A percentile compares a stretch with the other conserved stretches of the same genome.
phyloP scores from a whole-genome alignment of 1,140 invertebrate genomes.

The Listronotus bonariensis region DNA sequence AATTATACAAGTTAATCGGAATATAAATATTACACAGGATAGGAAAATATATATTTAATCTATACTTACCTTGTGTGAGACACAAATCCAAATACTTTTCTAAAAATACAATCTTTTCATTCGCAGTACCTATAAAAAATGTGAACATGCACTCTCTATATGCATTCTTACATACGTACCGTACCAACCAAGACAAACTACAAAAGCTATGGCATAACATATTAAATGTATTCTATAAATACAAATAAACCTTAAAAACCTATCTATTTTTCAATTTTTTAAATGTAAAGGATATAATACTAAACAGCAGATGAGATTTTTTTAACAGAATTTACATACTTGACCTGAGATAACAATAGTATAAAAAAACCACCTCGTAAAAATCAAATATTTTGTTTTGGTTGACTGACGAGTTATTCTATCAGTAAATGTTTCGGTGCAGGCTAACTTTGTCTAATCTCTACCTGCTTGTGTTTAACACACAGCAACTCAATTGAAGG shows the following conservation, averaged over 20 bases:
- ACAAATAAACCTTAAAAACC: neutral
- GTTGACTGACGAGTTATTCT: too few species aligned
- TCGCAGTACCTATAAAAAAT: slow-evolving; percentile 5
- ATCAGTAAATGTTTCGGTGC: too few species aligned
- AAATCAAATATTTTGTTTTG: too few species aligned
- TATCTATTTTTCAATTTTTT: slow-evolving; percentile 1
- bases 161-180: slow-evolving; percentile 24
- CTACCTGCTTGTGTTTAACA: too few species aligned
- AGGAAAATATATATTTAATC: neutral
- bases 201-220: slow-evolving; percentile 29
- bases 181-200: slow-evolving; percentile 33
- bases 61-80: slow-evolving; percentile 1
- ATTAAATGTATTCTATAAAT: neutral
- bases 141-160: slow-evolving; percentile 21
- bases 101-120: neutral
- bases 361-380: too few species aligned
- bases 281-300: neutral
- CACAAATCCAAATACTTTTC: too few species aligned
- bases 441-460: too few species aligned
- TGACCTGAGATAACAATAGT: too few species aligned
- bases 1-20: too few species aligned
- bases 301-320: slow-evolving; percentile 6
- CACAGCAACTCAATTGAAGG: too few species aligned
- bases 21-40: too few species aligned
- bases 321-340: neutral